These are phyloP conservation scores for Tenthredo livida DNA, from an alignment of 2,888 invertebrate species.

Conservation along the genomic window DNA sequence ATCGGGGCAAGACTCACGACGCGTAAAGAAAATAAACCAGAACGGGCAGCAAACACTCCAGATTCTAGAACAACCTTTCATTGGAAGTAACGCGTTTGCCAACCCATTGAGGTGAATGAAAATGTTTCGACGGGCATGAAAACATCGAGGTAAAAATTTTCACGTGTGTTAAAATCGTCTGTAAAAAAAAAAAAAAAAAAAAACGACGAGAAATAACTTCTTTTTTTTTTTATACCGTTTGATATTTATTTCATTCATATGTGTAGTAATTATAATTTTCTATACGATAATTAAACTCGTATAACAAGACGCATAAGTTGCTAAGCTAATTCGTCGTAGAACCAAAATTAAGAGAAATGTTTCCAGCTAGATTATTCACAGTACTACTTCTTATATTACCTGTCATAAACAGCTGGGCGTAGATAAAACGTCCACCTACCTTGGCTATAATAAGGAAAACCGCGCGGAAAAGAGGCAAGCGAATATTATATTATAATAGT, in stretches of 20 bases:
- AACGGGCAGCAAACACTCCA: conserved; percentile 17
- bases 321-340: no score
- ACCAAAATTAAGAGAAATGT: not conserved
- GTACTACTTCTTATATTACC: not conserved
- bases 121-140: conserved; percentile 26
- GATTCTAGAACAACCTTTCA: conserved; percentile 29
- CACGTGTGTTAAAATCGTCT: not conserved
- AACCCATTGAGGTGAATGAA: conserved; percentile 36
- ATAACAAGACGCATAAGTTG: no score
- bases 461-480: not conserved
- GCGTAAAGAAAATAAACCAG: conserved; percentile 31
- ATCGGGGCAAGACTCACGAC: conserved; percentile 19
- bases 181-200: not conserved
- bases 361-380: not conserved
- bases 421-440: not conserved
- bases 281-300: not conserved
- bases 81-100: conserved; percentile 48
- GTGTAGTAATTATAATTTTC: not conserved
- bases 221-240: not conserved
- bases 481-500: not conserved
- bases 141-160: conserved; percentile 9
- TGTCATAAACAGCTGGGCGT: not conserved
- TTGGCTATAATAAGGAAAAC: not conserved
- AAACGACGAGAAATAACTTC: not conserved
- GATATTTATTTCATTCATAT: not conserved